phyloP scores from a whole-genome alignment of 2,888 invertebrate species.

The Cephus pygmeus region DNA sequence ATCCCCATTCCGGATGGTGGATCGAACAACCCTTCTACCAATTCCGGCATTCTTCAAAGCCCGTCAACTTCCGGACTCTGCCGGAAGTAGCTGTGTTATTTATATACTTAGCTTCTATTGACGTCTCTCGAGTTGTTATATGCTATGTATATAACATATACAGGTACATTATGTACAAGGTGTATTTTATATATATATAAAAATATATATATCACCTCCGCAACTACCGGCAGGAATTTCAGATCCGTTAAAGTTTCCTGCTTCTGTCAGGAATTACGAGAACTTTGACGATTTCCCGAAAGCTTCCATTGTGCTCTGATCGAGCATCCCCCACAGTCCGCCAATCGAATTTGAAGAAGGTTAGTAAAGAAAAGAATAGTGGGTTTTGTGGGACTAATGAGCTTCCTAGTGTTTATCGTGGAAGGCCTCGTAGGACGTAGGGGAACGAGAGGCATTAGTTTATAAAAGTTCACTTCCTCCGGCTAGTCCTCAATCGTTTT shows the following conservation, averaged over 20 bases:
- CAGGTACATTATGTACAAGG: neutral
- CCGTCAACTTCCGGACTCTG: neutral
- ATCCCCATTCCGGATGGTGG: neutral
- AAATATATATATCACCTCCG: neutral
- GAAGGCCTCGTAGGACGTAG: neutral
- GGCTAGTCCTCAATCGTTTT: neutral
- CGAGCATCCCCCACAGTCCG: neutral
- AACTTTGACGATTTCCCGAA: neutral
- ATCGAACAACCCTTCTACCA: slow-evolving; percentile 40
- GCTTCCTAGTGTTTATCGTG: neutral
- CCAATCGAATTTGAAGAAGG: neutral
- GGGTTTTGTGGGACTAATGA: neutral
- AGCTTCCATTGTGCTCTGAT: neutral
- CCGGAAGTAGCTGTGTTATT: neutral
- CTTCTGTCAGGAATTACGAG: neutral
- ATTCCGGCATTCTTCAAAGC: neutral
- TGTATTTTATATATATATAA: neutral
- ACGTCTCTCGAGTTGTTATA: slow-evolving; percentile 38
- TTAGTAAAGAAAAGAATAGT: neutral
- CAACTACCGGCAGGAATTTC: neutral
- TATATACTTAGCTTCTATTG: slow-evolving; percentile 27
- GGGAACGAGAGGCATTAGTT: neutral
- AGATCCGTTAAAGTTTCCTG: neutral
- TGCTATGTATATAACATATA: slow-evolving; percentile 25
- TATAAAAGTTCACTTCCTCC: neutral